These are phyloP conservation scores for Nymphalis polychloros DNA, from an alignment of 2,888 invertebrate species.

Conservation along the genomic window DNA sequence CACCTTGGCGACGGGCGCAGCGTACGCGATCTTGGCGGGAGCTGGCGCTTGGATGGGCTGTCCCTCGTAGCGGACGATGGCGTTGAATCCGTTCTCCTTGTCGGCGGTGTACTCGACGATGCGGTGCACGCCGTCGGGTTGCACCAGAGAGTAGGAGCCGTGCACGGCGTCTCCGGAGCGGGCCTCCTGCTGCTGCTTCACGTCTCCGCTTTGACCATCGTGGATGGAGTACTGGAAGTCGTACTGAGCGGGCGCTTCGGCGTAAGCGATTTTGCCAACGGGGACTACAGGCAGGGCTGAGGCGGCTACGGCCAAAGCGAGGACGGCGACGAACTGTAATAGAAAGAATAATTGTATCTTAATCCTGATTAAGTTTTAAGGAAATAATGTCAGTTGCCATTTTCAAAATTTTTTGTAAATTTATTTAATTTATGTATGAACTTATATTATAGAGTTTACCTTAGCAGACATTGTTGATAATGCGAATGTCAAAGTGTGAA, in stretches of 20 bases:
- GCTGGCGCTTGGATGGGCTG: slow-evolving; percentile 50
- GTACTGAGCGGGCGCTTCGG: slow-evolving; percentile 66
- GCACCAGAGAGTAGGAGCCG: slow-evolving; percentile 73
- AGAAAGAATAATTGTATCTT: neutral
- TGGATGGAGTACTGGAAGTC: slow-evolving; percentile 72
- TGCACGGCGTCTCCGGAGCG: slow-evolving; percentile 70
- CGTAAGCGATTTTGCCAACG: slow-evolving; percentile 50
- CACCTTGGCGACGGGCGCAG: slow-evolving; percentile 55
- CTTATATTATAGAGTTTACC: neutral
- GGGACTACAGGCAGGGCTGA: slow-evolving; percentile 43
- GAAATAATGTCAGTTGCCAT: no score
- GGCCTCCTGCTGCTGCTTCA: slow-evolving; percentile 72
- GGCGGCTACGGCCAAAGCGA: slow-evolving; percentile 43
- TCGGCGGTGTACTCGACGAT: slow-evolving; percentile 8
- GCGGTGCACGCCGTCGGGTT: slow-evolving; percentile 66
- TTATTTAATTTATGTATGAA: no score
- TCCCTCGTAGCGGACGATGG: slow-evolving; percentile 70
- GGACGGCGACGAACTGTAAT: slow-evolving; percentile 55
- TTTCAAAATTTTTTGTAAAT: no score
- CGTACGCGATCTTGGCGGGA: slow-evolving; percentile 44
- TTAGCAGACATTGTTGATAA: neutral
- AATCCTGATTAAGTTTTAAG: no score
- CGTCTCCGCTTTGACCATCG: slow-evolving; percentile 69
- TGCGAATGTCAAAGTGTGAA: no score
- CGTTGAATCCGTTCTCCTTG: slow-evolving; percentile 68